These are phyloP conservation scores for Poecilia wingei DNA, from an alignment of 2,797 vertebrate species.

Conservation along the genomic window DNA sequence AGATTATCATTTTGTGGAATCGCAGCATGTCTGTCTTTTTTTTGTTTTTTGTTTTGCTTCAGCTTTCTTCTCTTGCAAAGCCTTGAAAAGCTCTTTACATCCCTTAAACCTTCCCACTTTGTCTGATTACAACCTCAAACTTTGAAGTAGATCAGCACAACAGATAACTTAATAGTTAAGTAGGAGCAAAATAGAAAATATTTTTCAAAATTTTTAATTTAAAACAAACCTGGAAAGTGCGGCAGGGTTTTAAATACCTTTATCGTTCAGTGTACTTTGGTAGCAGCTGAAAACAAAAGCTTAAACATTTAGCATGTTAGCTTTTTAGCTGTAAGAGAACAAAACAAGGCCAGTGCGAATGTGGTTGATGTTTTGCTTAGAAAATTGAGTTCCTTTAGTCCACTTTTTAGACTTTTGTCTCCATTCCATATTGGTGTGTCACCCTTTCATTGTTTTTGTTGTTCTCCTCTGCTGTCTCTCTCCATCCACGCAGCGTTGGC, in stretches of 20 bases:
- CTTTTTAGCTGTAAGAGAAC: not conserved
- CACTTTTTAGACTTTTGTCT: not conserved
- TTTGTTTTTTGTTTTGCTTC: no score
- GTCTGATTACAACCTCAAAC: not conserved
- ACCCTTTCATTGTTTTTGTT: constrained; percentile 10
- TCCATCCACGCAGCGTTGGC: constrained; percentile 46
- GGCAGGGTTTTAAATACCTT: not conserved
- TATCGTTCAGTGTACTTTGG: not conserved
- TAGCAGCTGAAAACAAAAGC: not conserved
- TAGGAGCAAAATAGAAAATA: not conserved
- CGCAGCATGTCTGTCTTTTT: not conserved
- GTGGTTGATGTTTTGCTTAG: not conserved
- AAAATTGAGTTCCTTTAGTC: not conserved
- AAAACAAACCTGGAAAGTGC: not conserved
- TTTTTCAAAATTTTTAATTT: not conserved
- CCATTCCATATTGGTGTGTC: not conserved
- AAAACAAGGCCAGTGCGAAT: not conserved
- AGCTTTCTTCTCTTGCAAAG: not conserved
- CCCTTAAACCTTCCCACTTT: not conserved
- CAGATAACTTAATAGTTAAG: not conserved
- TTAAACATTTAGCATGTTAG: not conserved
- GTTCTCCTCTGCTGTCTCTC: constrained; percentile 2
- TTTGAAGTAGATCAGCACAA: not conserved
- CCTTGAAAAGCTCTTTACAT: not conserved
- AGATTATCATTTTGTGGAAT: constrained; percentile 23